Evolutionary conservation across 2,113 vertebrate species (phyloP), one percentile per base, ranked within the genome.

Genomic region (Lepidothrix coronata): DNA sequence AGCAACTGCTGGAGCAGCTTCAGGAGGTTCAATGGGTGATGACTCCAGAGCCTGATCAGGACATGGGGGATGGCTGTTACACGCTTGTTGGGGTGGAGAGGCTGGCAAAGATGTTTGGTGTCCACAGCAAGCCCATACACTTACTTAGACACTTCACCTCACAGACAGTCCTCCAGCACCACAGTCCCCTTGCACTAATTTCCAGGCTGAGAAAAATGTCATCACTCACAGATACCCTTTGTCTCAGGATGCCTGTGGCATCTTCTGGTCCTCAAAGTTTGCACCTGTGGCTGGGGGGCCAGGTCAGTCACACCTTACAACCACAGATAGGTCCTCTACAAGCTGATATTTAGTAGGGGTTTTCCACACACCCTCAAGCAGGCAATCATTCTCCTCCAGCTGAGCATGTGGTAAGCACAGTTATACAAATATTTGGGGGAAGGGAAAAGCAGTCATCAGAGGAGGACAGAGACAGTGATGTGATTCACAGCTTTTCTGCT

Each of bases 401-500:
- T 52, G 21, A 48, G 28, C 52, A 20, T 19, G 30, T 35, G 37
- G 44, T 44, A 94, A 88, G 68, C 55, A 88, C 18, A 72, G 49
- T 37, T 75, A 81, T 2, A 93, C 68, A 63, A 83, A 52, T 55
- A 83, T 54, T 3, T 63, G 52, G 48, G 43, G 79, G 67, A 73
- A 76, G 43, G 51, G 43, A 83, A 52, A 52, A 80, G 67, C 33
- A 80, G 88, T 33, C 58, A 49, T n/a, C 44, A 55, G 43, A 68
- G n/a, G 24, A 95, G 51, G 27, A 59, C 39, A 20, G 52, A 57
- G 46, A 77, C 39, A 73, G 30, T 30, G 27, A 85, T 1, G 5
- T 35, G 62, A 94, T 63, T 84, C 70, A 84, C 12, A 41, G 41
- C 39, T 81, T 80, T 94, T 80, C 79, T 94, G 89, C 95, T 96